phyloP scores from a whole-genome alignment of 2,797 vertebrate genomes.

The Hypotaenidia okinawae region DNA sequence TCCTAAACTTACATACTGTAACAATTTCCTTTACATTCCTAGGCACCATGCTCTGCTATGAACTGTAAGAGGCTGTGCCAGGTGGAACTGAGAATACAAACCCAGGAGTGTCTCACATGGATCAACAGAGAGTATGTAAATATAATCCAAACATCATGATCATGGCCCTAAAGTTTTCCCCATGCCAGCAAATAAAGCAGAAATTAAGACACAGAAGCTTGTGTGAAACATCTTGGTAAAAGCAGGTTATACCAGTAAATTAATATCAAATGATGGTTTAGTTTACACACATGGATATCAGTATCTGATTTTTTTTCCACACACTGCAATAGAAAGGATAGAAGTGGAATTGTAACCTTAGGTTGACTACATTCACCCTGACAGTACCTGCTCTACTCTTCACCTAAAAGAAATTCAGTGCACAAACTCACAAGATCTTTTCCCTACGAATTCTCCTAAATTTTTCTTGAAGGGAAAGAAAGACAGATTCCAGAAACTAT shows the following conservation, averaged over 20 bases:
- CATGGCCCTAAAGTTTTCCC: constrained; percentile 9
- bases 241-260: background rate
- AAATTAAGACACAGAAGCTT: constrained; percentile 17
- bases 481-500: background rate
- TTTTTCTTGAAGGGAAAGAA: background rate
- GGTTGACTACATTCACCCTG: background rate
- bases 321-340: background rate
- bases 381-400: background rate
- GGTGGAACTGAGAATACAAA: background rate
- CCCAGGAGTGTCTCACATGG: background rate
- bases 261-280: background rate
- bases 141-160: background rate
- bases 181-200: constrained; percentile 19
- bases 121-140: background rate
- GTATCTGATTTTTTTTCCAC: background rate
- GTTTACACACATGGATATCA: background rate
- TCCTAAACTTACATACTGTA: background rate
- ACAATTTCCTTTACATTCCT: background rate
- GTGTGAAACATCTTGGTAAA: background rate
- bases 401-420: background rate
- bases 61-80: background rate
- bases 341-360: background rate
- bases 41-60: background rate
- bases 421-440: background rate
- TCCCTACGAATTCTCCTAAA: background rate